Evolutionary conservation across 2,888 invertebrate species (phyloP), one percentile per base, ranked within the genome.

Genomic region (Labia minor): DNA sequence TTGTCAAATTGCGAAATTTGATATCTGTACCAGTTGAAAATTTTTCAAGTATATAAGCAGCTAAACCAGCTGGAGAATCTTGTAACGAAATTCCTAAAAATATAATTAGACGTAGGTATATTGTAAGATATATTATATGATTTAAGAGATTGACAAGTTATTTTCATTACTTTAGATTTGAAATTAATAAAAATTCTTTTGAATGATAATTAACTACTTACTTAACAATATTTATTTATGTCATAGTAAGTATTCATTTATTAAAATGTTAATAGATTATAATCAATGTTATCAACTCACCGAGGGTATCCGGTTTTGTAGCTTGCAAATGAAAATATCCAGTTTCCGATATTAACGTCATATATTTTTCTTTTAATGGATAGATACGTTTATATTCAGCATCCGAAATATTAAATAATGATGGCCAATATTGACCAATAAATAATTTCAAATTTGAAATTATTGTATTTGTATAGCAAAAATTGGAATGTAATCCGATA

Each of bases 401-500:
- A 21, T 72, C 70, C 6, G 72, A 70, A 20, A 75, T 70, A 3
- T 14, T 14, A 26, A 77, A 68, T 4, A 76, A 37, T 3, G 71
- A 68, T 1, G 77, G 73, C 1, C 72, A 75, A 11, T 73, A 70
- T 11, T 75, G 75, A 10, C 75, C 69, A 2, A 76, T 20, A 65
- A 71, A 65, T 63, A 72, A 62, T 26, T 69, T 73, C 0, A 76
- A 1, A 16, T 65, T 68, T 6, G 71, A 65, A 0, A 74, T 74
- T 0, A 77, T 72, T 0, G 78, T 73, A 8, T 74, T 67, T 0
- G 73, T 69, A 2, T 74, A 67, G 66, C 85, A 84, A 80, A 88
- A 79, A 74, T 90, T 92, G 0, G 83, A 77, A 72, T 89, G 89
- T 64, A 82, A 77, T 0, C 86, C 88, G 69, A 74, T 68, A n/a